Evolutionary conservation across 2,797 vertebrate species (phyloP), one percentile per base, ranked within the genome.

Genomic region (Liparis tanakae): DNA sequence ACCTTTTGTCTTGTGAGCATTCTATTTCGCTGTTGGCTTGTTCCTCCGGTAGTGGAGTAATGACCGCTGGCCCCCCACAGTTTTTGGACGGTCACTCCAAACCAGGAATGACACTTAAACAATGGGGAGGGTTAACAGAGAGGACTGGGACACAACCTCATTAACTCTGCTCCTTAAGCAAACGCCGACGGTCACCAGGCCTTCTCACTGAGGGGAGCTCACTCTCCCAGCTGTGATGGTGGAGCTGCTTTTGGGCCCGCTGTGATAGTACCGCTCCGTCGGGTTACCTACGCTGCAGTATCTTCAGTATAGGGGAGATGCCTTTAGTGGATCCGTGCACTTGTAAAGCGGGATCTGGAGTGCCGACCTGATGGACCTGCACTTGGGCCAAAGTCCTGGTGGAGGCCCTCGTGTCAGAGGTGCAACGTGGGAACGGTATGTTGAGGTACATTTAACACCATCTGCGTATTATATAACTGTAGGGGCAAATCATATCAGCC

Each of bases 401-500:
- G 82, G 74, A 88, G 76, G 84, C 76, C 72, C 72, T 72, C 8
- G 1, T 58, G 59, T 57, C 25, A 54, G 77, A 84, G 69, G 76
- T 72, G 72, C 68, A 61, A 50, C 76, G 74, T 56, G 57, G 67
- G 72, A 78, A 67, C 72, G 67, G 68, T 55, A 43, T 39, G 67
- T 41, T 2, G 30, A 83, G 83, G 66, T 84, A 64, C 74, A 76
- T 68, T 60, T 65, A 54, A 55, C 8, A 2, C 60, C 87, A 85
- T 85, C 77, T 86, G 83, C 76, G 67, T 51, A 36, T 87, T 79
- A 82, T 74, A 46, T 83, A 87, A 87, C 63, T 33, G 44, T 18
- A 3, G 58, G 58, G 76, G 62, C 70, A 80, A 80, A 70, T 20
- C 70, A 73, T 55, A 76, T 81, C 74, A 44, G 20, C 59, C 60